Evolutionary conservation across 2,797 vertebrate genomes (phyloP).

Genomic region (Sylvilagus floridanus): DNA sequence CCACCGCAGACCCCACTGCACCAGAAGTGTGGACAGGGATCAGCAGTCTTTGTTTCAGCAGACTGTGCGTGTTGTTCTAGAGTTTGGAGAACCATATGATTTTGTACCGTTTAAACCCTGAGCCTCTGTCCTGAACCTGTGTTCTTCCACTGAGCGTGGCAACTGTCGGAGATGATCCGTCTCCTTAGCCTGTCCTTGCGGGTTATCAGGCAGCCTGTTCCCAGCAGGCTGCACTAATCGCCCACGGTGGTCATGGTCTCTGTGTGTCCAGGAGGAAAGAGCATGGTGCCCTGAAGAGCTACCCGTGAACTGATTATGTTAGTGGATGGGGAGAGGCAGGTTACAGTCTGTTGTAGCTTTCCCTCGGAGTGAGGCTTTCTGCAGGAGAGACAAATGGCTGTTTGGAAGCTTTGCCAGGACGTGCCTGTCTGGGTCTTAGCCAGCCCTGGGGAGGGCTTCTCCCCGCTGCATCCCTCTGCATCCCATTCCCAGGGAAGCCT

Average conservation of each 20-base stretch:
- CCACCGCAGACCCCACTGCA: not conserved
- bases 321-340: not conserved
- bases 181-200: not conserved
- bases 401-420: constrained; percentile 25
- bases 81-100: too few relatives aligned
- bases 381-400: constrained; percentile 38
- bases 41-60: not conserved
- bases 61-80: too few relatives aligned
- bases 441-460: not conserved
- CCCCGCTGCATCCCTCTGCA: not conserved
- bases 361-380: constrained; percentile 27
- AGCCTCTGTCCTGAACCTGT: not conserved
- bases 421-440: not conserved
- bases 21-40: not conserved
- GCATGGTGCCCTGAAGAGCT: not conserved
- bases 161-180: not conserved
- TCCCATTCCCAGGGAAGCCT: not conserved
- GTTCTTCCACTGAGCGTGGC: not conserved
- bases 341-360: constrained; percentile 15
- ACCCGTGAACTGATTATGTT: too few relatives aligned
- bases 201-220: not conserved
- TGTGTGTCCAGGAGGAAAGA: constrained; percentile 29
- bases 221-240: not conserved
- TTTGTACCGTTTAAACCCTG: not conserved
- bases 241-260: not conserved